Conservation (phyloP, 2,888 invertebrate species). For the Andrena flavipes region DNA sequence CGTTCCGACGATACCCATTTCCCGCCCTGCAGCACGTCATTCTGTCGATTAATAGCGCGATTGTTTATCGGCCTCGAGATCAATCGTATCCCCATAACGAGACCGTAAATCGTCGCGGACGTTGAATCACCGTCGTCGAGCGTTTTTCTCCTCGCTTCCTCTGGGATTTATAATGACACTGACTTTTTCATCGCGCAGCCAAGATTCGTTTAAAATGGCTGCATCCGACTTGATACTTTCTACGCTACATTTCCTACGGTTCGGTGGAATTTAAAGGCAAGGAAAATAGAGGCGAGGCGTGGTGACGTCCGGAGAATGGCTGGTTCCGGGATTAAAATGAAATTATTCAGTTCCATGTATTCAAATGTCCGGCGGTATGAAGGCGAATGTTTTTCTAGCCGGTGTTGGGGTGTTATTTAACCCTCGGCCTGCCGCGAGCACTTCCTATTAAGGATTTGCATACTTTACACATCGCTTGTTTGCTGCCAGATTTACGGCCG, state of each 20-base stretch:
- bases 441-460: conserved; percentile 69
- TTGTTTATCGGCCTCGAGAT: neutral
- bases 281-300: conserved; percentile 2
- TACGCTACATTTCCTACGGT: neutral
- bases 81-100: neutral
- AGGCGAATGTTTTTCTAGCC: conserved; percentile 62
- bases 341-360: conserved; percentile 67
- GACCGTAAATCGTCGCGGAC: neutral
- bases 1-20: neutral
- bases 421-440: conserved; percentile 46
- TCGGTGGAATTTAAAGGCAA: conserved; percentile 10
- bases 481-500: conserved; percentile 64
- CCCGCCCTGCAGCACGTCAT: neutral
- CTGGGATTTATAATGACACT: neutral
- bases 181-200: neutral
- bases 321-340: conserved; percentile 53
- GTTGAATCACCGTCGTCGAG: neutral
- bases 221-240: conserved; percentile 7
- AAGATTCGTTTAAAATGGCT: conserved; percentile 17
- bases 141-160: neutral
- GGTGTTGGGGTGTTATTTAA: conserved; percentile 61
- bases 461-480: conserved; percentile 62
- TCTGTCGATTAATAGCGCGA: neutral
- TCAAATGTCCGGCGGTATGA: conserved; percentile 54
- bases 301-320: neutral